Base-by-base conservation (phyloP, 2,888 invertebrate genomes). In the Drosophila suboccidentalis region DNA sequence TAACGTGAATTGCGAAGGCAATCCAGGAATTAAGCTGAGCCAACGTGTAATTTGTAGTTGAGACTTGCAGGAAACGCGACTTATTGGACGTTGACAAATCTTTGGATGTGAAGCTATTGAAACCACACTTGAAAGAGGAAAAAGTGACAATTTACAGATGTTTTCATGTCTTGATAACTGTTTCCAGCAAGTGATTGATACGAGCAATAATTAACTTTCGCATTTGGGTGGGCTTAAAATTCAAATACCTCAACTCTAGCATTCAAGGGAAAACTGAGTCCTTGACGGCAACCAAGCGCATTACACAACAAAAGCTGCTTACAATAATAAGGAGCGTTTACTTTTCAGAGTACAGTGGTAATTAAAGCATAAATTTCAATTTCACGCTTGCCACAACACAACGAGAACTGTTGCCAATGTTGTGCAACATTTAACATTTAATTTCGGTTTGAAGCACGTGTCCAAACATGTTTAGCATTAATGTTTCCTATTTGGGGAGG, bases 331-430 rank as follows among this genome's bases (percentile, higher is more conserved):
- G 65, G 57, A 60, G 62, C 63, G 60, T 71, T 66, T 62, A 50
- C 66, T 36, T 62, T 71, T 54, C 49, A 50, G 39, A 57, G 36
- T 29, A 22, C 58, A 39, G 22, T 68, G 62, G 69, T 74, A 83
- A 83, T 83, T 87, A 85, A 69, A 80, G 85, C 74, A 82, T 74
- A 77, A 74, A 80, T 83, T 85, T 87, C 67, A 77, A 87, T 87
- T 85, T 87, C 82, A 87, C 87, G 85, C 71, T 84, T 80, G 78
- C 78, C 74, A 67, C 69, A 66, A 63, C 64, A 59, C 57, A 47
- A 34, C 6, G 34, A n/a, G 15, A 41, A 51, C 60, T 51, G 26
- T 6, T 38, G 47, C 41, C 34, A 32, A 10, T 36, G 38, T 17
- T 44, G 29, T 15, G 43, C 26, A 67, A 36, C 66, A 64, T 69